Conservation (phyloP, 2,113 vertebrate species). For the Geococcyx californianus region DNA sequence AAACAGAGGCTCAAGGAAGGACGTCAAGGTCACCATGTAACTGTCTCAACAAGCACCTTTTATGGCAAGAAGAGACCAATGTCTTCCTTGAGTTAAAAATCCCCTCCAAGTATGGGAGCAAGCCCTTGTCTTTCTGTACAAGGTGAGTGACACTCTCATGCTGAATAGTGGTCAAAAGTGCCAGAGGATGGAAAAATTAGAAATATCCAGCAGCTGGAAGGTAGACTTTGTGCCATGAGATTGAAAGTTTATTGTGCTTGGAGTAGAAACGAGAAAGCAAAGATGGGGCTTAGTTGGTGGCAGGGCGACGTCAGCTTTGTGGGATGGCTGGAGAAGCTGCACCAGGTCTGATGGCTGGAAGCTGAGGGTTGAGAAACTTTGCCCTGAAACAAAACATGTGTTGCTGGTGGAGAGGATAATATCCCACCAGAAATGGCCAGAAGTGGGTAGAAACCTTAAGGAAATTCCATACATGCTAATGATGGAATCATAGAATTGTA, state of each 20-base stretch:
- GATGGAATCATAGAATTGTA: not conserved
- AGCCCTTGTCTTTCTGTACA: not conserved
- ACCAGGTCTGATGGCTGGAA: not conserved
- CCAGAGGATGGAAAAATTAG: not conserved
- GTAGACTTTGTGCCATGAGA: not conserved
- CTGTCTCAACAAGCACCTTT: not conserved
- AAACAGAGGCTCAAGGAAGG: not conserved
- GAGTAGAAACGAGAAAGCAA: not conserved
- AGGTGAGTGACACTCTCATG: not conserved
- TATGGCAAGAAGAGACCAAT: not conserved
- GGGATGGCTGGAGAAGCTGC: not conserved
- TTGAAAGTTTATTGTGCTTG: not conserved
- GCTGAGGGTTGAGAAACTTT: not conserved
- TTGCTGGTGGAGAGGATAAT: not conserved
- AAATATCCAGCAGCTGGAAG: not conserved
- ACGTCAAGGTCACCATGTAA: fast-evolving
- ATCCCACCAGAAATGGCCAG: not conserved
- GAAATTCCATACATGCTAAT: fast-evolving
- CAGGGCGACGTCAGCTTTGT: not conserved
- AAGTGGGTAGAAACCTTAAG: not conserved
- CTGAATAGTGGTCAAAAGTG: fast-evolving
- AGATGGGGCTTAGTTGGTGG: not conserved
- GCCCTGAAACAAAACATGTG: fast-evolving
- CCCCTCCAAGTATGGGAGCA: fast-evolving
- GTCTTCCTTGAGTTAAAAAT: not conserved